Evolutionary conservation across 2,797 vertebrate species (phyloP), one percentile per base, ranked within the genome.

Genomic region (Oryzias sinensis): DNA sequence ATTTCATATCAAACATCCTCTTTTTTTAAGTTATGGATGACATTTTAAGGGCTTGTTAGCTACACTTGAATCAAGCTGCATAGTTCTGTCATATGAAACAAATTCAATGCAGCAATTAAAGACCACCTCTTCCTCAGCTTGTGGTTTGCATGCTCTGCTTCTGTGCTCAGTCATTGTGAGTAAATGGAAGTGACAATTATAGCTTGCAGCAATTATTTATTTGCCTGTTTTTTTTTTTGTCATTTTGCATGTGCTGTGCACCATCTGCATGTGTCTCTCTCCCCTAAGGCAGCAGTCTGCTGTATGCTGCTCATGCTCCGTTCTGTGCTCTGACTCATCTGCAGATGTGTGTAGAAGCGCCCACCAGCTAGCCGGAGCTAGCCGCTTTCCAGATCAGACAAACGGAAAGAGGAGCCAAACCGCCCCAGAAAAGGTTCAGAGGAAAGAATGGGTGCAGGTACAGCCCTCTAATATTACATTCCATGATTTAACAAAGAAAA

Each of bases 401-500:
- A 59, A 46, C 59, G 82, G 72, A 40, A 66, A 70, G 63, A 87
- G 88, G 83, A 90, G 91, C 17, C 92, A 82, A 74, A 94, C 93
- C 1, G 93, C 94, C 50, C 94, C 94, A 8, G 86, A 86, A 70
- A 96, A 93, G 83, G 88, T 86, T 59, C 94, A 93, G 47, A 94
- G 96, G 76, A 95, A 90, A 81, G 90, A 89, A 85, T 99, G 97
- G 97, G 87, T 92, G 51, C 94, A 95, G 96, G 97, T 98, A 87
- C 25, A 44, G 43, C 14, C 42, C 20, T 52, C 1, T 47, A 0
- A 50, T 48, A 47, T 42, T 3, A 33, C 43, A 14, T 20, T 50
- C 6, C 3, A 14, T 40, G 6, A 48, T 18, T 51, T 33, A 62
- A 25, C 5, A 14, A 43, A 14, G 53, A 22, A 68, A 11, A 22